These are phyloP conservation scores for Arrhamphus sclerolepis DNA, from an alignment of 2,797 vertebrate genomes.

Conservation along the genomic window DNA sequence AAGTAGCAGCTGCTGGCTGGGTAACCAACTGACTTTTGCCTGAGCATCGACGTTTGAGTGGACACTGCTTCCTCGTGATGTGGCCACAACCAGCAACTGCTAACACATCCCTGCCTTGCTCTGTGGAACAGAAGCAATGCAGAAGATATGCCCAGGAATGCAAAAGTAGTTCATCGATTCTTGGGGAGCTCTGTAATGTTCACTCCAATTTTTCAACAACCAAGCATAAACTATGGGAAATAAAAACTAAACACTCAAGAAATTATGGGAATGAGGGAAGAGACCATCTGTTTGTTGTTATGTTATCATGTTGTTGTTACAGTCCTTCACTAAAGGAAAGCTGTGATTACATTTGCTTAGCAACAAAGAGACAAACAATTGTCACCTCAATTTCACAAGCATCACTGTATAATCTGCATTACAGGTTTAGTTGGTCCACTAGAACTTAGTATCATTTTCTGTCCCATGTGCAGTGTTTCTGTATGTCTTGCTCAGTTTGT, in stretches of 20 bases:
- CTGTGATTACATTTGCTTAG: constrained; percentile 16
- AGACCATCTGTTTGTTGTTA: constrained; percentile 13
- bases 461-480: constrained; percentile 10
- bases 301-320: constrained; percentile 17
- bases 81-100: background rate
- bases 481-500: background rate
- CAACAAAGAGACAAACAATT: constrained; percentile 8
- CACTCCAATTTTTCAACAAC: constrained; percentile 8
- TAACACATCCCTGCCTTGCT: background rate
- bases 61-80: background rate
- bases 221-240: constrained; percentile 28
- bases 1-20: background rate
- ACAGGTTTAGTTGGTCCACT: constrained; percentile 30
- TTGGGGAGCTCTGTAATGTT: background rate
- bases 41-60: background rate
- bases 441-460: background rate
- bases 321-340: background rate
- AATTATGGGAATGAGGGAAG: background rate
- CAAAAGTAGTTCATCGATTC: background rate
- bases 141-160: background rate
- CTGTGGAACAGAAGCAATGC: background rate
- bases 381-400: constrained; percentile 9
- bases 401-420: constrained; percentile 24
- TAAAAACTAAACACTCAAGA: constrained; percentile 4
- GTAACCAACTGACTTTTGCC: background rate